A percentile compares a stretch with the other conserved stretches of the same genome.
phyloP scores from a whole-genome alignment of 2,113 vertebrate genomes.

The Erpornis zantholeuca region DNA sequence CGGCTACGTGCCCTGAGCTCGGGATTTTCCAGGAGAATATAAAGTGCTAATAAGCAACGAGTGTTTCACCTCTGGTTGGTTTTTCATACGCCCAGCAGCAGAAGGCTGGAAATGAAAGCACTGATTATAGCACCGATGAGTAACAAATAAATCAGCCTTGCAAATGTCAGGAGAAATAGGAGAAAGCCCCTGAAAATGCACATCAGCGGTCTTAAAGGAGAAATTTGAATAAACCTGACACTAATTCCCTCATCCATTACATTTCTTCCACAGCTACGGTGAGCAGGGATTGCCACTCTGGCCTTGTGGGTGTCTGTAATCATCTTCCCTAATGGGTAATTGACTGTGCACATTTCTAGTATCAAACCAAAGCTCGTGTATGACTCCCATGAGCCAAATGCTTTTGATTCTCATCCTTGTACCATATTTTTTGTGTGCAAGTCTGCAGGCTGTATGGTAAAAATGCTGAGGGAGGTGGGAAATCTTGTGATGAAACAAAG shows the following conservation, averaged over 20 bases:
- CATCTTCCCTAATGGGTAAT: neutral
- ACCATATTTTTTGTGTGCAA: neutral
- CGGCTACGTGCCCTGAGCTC: neutral
- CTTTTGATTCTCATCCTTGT: neutral
- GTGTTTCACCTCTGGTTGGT: neutral
- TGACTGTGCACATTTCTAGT: neutral
- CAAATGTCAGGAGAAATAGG: neutral
- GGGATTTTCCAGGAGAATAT: neutral
- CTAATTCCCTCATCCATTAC: neutral
- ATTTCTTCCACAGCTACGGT: neutral
- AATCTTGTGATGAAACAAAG: neutral
- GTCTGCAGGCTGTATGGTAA: neutral
- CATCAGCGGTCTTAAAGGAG: neutral
- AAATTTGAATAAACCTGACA: slow-evolving; percentile 9
- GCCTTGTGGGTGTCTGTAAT: neutral
- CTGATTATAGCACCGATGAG: neutral
- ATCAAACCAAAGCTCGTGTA: neutral
- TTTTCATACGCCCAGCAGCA: neutral
- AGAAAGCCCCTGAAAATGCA: neutral
- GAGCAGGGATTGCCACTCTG: neutral
- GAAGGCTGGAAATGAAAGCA: neutral
- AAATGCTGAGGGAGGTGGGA: neutral
- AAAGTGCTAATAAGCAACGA: neutral
- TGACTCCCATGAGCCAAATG: neutral
- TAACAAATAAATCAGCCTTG: neutral